These are phyloP conservation scores for Scaptomyza flava DNA, from an alignment of 2,888 invertebrate species.

Conservation along the genomic window DNA sequence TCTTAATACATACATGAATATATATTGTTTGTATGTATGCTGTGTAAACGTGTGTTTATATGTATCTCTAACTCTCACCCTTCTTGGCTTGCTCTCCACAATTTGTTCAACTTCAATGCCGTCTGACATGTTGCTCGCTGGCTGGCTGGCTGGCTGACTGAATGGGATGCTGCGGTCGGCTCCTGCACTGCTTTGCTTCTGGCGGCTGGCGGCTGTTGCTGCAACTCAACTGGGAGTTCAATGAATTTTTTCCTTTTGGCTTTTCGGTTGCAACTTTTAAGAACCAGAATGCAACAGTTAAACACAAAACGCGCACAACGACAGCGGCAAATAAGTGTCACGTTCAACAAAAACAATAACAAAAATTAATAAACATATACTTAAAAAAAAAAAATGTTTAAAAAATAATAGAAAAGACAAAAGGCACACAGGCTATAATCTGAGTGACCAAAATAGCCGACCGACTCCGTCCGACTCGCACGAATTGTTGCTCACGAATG, in stretches of 20 bases:
- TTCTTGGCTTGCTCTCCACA: slow-evolving; percentile 87
- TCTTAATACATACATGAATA: slow-evolving; percentile 13
- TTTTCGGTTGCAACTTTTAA: slow-evolving; percentile 21
- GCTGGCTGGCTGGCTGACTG: slow-evolving; percentile 38
- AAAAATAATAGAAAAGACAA: slow-evolving; percentile 29
- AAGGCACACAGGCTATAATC: slow-evolving; percentile 37
- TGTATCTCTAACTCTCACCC: slow-evolving; percentile 85
- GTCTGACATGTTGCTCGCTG: slow-evolving; percentile 84
- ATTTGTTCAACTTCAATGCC: slow-evolving; percentile 88
- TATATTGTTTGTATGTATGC: not conserved
- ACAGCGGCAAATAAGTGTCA: slow-evolving; percentile 1
- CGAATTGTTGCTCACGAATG: slow-evolving; percentile 81
- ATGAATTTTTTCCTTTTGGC: slow-evolving; percentile 50
- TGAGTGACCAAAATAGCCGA: slow-evolving; percentile 40
- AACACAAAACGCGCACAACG: slow-evolving; percentile 28
- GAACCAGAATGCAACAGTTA: slow-evolving; percentile 19
- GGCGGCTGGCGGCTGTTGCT: slow-evolving; percentile 28
- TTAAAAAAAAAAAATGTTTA: slow-evolving; percentile 19
- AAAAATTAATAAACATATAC: slow-evolving; percentile 20
- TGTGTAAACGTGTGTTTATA: not conserved
- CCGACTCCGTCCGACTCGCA: slow-evolving; percentile 77
- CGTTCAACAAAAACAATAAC: slow-evolving; percentile 45
- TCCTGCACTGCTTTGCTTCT: slow-evolving; percentile 30
- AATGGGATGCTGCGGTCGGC: slow-evolving; percentile 42
- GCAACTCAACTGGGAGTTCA: slow-evolving; percentile 58